Evolutionary conservation across 2,797 vertebrate species (phyloP), one percentile per base, ranked within the genome.

Genomic region (Lepilemur ruficaudatus): DNA sequence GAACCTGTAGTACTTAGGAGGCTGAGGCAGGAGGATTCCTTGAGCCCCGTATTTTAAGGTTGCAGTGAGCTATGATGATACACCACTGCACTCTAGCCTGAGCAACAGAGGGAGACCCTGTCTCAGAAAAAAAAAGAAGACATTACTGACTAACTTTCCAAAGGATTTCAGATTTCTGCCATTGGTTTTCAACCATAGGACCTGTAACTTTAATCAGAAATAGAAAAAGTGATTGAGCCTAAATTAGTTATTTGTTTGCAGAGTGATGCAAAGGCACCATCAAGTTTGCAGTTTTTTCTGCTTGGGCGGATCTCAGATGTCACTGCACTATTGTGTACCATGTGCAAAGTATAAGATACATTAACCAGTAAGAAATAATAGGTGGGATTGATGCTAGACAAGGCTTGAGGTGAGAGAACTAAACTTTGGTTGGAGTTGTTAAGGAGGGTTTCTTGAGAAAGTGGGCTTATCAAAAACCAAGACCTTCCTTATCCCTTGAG

Each of bases 191-290:
- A 78, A 14, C 73, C 59, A 41, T 76, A 61, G 59, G 69, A 91
- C 30, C 18, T 89, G 25, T 91, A 41, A 88, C 81, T 94, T 79
- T 89, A 89, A 85, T 35, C 30, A 72, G 87, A 89, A 89, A 65
- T 84, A 80, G 55, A 89, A 92, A 92, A 80, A 63, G 15, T 63
- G 59, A 30, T 57, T 57, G 23, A 57, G 22, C 22, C 55, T 57
- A 23, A 57, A 57, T 23, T 57, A 57, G 8, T 57, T 57, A 57
- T 23, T 28, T 73, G 32, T 87, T 94, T 91, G 52, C 41, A 52
- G 12, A 92, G 17, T 85, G 35, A 75, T 46, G 43, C 79, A 57
- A 94, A 86, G 50, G 2, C 18, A 65, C 50, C 50, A 79, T 72
- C 46, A 84, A 41, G 38, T 78, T 72, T 80, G 59, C 22, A 57